These are phyloP conservation scores for Cremastinae sp. DNA, from an alignment of 2,888 invertebrate genomes.

Conservation along the genomic window DNA sequence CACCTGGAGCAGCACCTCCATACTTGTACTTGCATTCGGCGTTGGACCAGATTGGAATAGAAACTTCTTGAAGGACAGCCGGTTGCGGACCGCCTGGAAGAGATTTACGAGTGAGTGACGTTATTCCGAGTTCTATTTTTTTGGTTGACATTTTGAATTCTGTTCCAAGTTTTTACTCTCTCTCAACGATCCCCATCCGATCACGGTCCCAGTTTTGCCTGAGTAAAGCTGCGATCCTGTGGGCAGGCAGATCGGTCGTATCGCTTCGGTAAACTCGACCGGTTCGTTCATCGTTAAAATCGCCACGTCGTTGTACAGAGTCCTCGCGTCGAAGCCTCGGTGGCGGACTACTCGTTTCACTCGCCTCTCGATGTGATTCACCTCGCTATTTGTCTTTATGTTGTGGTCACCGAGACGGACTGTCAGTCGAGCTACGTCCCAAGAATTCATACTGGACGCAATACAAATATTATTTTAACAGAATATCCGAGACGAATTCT, in stretches of 20 bases:
- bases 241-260: conserved; percentile 91
- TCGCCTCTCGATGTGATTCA: conserved; percentile 88
- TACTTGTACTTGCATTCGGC: conserved; percentile 89
- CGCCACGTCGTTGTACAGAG: conserved; percentile 92
- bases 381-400: conserved; percentile 88
- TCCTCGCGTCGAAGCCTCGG: conserved; percentile 90
- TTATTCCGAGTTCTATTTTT: neutral
- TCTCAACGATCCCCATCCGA: conserved; percentile 93
- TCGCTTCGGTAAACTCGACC: conserved; percentile 86
- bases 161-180: conserved; percentile 82
- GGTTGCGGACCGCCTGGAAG: conserved; percentile 90
- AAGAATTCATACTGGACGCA: conserved; percentile 89
- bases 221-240: conserved; percentile 83
- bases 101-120: conserved; percentile 19
- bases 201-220: conserved; percentile 89
- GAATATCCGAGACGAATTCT: no score
- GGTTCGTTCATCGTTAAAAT: conserved; percentile 90
- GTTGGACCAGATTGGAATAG: conserved; percentile 92
- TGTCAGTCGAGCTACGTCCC: conserved; percentile 91
- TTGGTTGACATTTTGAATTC: conserved; percentile 7
- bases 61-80: conserved; percentile 89
- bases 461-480: no score
- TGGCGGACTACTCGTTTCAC: conserved; percentile 93
- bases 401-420: conserved; percentile 92
- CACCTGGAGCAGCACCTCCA: conserved; percentile 92